Conservation (phyloP, 1,140 invertebrate species). For the Drosophila micromelanica region DNA sequence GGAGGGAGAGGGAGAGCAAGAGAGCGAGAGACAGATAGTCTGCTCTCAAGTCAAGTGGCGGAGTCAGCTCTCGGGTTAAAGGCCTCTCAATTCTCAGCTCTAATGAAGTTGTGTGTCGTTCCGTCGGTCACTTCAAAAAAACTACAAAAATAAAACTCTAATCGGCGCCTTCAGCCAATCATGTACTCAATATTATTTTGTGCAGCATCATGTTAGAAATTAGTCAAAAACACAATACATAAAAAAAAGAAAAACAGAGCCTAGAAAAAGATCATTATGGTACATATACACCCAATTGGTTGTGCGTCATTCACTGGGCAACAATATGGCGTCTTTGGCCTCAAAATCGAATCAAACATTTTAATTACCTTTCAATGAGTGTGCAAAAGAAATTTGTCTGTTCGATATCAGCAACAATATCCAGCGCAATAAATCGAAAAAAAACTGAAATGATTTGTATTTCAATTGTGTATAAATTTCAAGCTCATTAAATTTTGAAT, state of each 20-base stretch:
- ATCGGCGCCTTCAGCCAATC: constrained; percentile 48
- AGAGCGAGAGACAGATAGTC: background rate
- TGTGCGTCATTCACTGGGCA: constrained; percentile 33
- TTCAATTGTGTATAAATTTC: constrained; percentile 57
- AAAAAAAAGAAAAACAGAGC: constrained; percentile 46
- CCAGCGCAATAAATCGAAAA: constrained; percentile 12
- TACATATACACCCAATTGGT: constrained; percentile 30
- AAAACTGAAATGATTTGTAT: constrained; percentile 51
- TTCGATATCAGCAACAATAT: background rate
- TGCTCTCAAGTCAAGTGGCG: constrained; percentile 54
- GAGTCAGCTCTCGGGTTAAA: constrained; percentile 49
- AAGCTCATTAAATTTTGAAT: constrained; percentile 67
- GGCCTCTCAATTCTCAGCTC: constrained; percentile 36
- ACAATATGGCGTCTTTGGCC: constrained; percentile 59
- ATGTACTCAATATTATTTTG: constrained; percentile 47
- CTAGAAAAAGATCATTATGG: constrained; percentile 56
- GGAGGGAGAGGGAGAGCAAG: background rate
- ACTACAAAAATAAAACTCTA: constrained; percentile 30
- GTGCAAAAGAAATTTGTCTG: constrained; percentile 72
- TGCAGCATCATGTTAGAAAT: constrained; percentile 70
- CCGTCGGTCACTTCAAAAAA: constrained; percentile 73
- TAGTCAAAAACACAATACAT: constrained; percentile 55
- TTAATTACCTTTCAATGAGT: constrained; percentile 83
- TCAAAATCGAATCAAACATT: constrained; percentile 72
- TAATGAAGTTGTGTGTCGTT: constrained; percentile 72